These are phyloP conservation scores for Pteronura brasiliensis DNA, from an alignment of 2,113 vertebrate species.

Conservation along the genomic window DNA sequence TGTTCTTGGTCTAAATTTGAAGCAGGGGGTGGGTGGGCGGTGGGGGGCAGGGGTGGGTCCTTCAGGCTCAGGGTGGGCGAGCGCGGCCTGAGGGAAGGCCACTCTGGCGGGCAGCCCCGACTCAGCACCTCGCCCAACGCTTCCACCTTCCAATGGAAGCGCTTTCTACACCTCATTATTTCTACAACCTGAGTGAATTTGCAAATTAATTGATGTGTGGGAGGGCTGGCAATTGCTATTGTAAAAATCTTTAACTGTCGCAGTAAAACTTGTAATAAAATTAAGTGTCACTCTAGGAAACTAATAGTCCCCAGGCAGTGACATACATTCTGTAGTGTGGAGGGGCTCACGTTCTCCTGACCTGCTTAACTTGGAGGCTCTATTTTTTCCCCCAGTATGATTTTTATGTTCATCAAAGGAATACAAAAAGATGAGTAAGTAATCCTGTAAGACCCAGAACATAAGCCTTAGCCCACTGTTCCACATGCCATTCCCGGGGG, in stretches of 20 bases:
- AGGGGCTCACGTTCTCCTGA: not conserved
- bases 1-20: not conserved
- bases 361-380: not conserved
- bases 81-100: not conserved
- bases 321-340: not conserved
- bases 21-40: not conserved
- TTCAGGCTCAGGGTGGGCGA: not conserved
- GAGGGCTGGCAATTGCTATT: conserved; percentile 87
- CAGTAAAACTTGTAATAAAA: conserved; percentile 78
- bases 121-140: conserved; percentile 76
- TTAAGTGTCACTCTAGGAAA: conserved; percentile 71
- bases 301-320: conserved; percentile 69
- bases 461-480: not conserved
- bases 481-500: not conserved
- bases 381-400: not conserved
- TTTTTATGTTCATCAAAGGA: conserved; percentile 2
- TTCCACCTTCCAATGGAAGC: conserved; percentile 74
- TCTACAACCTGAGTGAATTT: conserved; percentile 85
- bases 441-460: not conserved
- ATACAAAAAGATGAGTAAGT: not conserved
- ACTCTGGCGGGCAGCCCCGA: conserved; percentile 43
- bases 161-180: conserved; percentile 83
- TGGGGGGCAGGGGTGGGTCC: not conserved
- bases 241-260: conserved; percentile 77
- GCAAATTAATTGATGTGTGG: conserved; percentile 88